Percentiles rank a stretch among this genome's conserved stretches.
Conservation (phyloP, 2,797 vertebrate species). For the Halcyon leucocephala region DNA sequence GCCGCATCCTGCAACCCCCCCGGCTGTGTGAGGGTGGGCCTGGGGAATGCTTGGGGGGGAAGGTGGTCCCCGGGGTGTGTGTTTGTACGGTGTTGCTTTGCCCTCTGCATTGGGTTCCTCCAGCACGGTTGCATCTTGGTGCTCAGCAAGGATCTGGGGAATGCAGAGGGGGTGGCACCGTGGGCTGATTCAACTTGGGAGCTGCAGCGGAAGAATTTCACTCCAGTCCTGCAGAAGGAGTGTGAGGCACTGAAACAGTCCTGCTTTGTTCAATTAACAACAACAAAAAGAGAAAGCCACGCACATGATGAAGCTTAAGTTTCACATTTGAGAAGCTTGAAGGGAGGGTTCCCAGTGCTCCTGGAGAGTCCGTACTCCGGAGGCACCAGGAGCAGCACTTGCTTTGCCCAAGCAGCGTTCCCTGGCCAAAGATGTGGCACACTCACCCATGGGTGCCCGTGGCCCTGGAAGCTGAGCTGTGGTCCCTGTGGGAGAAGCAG, state of each 20-base stretch:
- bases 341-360: not conserved
- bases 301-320: not conserved
- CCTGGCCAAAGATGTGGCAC: not conserved
- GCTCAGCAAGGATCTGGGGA: not conserved
- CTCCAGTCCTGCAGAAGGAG: not conserved
- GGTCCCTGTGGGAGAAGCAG: not conserved
- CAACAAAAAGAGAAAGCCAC: not conserved
- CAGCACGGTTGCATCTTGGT: not conserved
- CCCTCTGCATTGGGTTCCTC: not conserved
- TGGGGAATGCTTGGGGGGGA: not conserved
- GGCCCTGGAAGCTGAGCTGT: not conserved
- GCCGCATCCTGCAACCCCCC: not conserved
- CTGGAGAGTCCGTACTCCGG: not conserved
- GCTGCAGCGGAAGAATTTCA: not conserved
- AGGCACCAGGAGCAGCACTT: not conserved
- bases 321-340: fast-evolving
- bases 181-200: not conserved
- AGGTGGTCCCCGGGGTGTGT: fast-evolving
- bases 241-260: not conserved
- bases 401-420: not conserved
- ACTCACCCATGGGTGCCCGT: fast-evolving
- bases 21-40: fast-evolving
- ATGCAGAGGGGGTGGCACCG: slow-evolving; percentile 29
- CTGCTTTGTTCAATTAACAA: not conserved
- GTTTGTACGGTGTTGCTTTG: not conserved